Base-by-base conservation (phyloP, 2,888 invertebrate species). In the Xanthorhoe spadicearia region DNA sequence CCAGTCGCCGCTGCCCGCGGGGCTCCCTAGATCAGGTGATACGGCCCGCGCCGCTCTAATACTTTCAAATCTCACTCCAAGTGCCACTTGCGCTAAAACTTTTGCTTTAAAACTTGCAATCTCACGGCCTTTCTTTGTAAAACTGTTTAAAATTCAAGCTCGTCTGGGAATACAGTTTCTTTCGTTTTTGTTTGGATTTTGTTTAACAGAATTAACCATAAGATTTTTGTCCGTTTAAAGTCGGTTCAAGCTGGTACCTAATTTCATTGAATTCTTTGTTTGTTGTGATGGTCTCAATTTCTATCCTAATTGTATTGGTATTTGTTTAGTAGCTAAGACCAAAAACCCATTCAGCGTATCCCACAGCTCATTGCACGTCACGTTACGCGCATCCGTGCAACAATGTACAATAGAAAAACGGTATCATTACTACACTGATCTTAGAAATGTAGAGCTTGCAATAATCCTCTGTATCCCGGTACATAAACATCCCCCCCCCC, bases 21-120 rank as follows among this genome's bases (percentile, higher is more conserved):
- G 9, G 8, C n/a, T 7, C 17, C 5, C n/a, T 1, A 38, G 43
- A 43, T 43, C 55, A 55, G 55, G 46, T 56, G 46, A 56, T 23
- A 23, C 15, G 17, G 6, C 38, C 56, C 2, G 19, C 50, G 32
- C 13, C 49, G 18, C 15, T 18, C 35, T 35, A 50, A 35, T 49
- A 57, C 32, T 57, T 57, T 49, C 28, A 53, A 61, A 46, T 32
- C 53, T 53, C 32, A 53, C 32, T 53, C 60, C 46, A 46, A 53
- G n/a, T n/a, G 53, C 46, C 13, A 48, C 61, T 32, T n/a, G 18
- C 8, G 32, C 23, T 28, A 7, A 46, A 53, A 53, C 53, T 53
- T 61, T 54, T 8, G 0, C 51, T 18, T n/a, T 18, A 35, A 54
- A 32, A 61, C 48, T 53, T 19, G 5, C 32, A 48, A 17, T 48